Conservation (phyloP, 2,888 invertebrate genomes). For the Protodeltote pygarga region DNA sequence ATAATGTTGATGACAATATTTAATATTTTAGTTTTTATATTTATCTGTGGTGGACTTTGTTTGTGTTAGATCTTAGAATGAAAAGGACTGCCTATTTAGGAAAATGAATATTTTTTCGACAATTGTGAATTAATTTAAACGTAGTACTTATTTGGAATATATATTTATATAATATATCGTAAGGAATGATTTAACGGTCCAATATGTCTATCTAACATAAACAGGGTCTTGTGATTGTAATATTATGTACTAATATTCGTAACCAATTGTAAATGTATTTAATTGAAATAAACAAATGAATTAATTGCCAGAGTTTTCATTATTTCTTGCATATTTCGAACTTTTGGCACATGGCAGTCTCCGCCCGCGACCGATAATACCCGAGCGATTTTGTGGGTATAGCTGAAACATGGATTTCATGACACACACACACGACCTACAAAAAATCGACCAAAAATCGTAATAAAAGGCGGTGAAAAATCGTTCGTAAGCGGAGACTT, state of each 20-base stretch:
- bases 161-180: background rate
- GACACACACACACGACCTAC: too few species aligned
- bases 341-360: background rate
- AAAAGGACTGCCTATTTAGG: slow-evolving; percentile 12
- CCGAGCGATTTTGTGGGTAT: too few species aligned
- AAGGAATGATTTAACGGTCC: slow-evolving; percentile 14
- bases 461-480: too few species aligned
- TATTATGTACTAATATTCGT: slow-evolving; percentile 54
- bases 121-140: background rate
- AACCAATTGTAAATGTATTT: slow-evolving; percentile 66
- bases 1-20: slow-evolving; percentile 45
- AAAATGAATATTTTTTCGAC: background rate
- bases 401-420: too few species aligned
- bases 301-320: too few species aligned
- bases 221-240: slow-evolving; percentile 38
- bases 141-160: background rate
- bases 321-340: slow-evolving; percentile 11
- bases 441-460: too few species aligned
- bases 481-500: too few species aligned
- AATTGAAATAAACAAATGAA: slow-evolving; percentile 57
- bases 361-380: too few species aligned
- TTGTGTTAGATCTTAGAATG: slow-evolving; percentile 29
- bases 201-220: slow-evolving; percentile 38
- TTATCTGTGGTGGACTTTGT: slow-evolving; percentile 37
- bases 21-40: slow-evolving; percentile 40